Base-by-base conservation (phyloP, 92 coral and sea anemone genomes). In the Paragorgia papillata region DNA sequence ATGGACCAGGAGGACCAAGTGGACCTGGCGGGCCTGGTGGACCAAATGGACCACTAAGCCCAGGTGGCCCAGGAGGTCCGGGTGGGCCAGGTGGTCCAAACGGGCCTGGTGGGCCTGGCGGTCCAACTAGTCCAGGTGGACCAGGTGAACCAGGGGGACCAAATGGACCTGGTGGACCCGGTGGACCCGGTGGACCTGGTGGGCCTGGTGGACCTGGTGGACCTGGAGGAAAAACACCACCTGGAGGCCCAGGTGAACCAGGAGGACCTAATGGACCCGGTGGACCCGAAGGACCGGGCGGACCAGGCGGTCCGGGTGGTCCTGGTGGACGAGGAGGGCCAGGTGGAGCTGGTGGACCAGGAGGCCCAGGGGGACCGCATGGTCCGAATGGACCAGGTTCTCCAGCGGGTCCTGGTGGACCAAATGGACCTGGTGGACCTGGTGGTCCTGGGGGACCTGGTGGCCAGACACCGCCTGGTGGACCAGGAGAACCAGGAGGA, bases 251-350 rank as follows among this genome's bases (percentile, higher is more conserved):
- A 27, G 84, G 84, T 10, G 89, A 84, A 0, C 97, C 92, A 0
- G 90, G 85, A 7, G 97, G 97, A 14, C 89, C 92, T 1, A 80
- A 85, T 33, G 92, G 92, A 8, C 92, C 97, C 7, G 90, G 87
- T 5, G 92, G 92, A 6, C 92, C 87, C 18, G 85, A 83, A 9
- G 97, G 91, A 0, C 97, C 97, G 0, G 91, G 93, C 0, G 93
- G 93, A 25, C 97, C 97, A 40, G 92, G 87, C 1, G 86, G 90
- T 9, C 97, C 97, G 3, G 92, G 92, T 19, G 96, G 96, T 9
- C 96, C 96, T 3, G 96, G 96, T 5, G 86, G 88, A 2, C 92
- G 89, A 7, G 87, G 89, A 17, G 92, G 92, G 6, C 92, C 89
- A 0, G 80, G 73, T 14, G 87, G 81, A 44, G 9, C 90, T 10